These are phyloP conservation scores for Fukomys damarensis DNA, from an alignment of 2,113 vertebrate genomes.

Conservation along the genomic window DNA sequence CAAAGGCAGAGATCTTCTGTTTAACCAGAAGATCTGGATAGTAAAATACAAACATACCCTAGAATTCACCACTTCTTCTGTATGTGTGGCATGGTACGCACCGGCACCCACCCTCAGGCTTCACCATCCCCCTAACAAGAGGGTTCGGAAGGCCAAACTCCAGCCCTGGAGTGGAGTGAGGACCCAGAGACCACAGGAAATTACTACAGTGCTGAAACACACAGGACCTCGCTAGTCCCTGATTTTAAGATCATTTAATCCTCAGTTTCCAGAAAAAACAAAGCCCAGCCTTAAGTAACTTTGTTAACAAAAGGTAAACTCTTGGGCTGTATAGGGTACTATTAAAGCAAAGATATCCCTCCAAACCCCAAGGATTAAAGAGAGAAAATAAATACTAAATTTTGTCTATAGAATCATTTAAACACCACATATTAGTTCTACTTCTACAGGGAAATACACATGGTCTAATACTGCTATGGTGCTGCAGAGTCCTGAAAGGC, in stretches of 20 bases:
- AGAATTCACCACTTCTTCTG: slow-evolving; percentile 48
- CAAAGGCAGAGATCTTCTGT: slow-evolving; percentile 6
- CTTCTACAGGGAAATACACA: neutral
- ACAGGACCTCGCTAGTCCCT: neutral
- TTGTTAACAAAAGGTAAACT: slow-evolving; percentile 28
- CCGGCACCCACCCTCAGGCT: neutral
- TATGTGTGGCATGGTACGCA: neutral
- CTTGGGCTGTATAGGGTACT: neutral
- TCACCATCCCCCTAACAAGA: neutral
- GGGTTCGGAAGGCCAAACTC: neutral
- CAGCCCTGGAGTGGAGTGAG: neutral
- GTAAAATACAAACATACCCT: slow-evolving; percentile 22
- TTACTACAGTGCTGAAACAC: neutral
- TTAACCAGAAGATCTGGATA: neutral
- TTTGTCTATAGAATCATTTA: slow-evolving; percentile 17
- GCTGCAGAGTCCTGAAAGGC: neutral
- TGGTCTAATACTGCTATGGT: neutral
- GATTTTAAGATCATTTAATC: slow-evolving; percentile 43
- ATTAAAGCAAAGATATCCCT: slow-evolving; percentile 25
- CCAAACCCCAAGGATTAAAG: neutral
- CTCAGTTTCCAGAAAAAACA: neutral
- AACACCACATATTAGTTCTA: neutral
- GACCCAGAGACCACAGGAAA: neutral
- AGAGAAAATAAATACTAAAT: neutral
- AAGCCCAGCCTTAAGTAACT: slow-evolving; percentile 15